These are phyloP conservation scores for Xenopus borealis DNA, from an alignment of 2,113 vertebrate genomes.

Conservation along the genomic window DNA sequence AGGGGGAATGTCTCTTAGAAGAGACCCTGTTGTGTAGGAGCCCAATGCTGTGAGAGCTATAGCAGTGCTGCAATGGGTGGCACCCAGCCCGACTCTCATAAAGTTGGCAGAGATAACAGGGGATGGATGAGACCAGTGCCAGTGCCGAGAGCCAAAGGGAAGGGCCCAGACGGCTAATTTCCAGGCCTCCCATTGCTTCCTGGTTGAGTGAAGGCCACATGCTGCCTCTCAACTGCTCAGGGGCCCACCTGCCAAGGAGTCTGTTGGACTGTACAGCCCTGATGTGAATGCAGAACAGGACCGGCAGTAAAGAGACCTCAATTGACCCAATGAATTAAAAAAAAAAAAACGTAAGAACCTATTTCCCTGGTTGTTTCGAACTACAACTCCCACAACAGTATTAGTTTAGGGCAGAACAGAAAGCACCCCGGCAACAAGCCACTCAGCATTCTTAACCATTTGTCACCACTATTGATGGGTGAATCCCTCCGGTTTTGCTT, in stretches of 20 bases:
- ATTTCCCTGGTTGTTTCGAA: no score
- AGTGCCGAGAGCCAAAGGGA: constrained; percentile 5
- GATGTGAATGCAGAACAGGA: not conserved
- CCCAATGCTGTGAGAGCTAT: constrained; percentile 50
- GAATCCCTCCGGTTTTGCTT: no score
- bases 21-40: constrained; percentile 52
- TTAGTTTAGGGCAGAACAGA: no score
- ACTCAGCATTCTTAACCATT: no score
- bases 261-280: not conserved
- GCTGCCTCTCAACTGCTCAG: not conserved
- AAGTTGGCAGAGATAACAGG: constrained; percentile 57
- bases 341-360: no score
- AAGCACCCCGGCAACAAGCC: no score
- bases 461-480: no score
- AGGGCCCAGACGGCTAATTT: constrained; percentile 3
- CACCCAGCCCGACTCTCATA: constrained; percentile 55
- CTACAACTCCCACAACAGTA: no score
- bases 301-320: not conserved
- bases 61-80: constrained; percentile 50
- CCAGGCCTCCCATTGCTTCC: constrained; percentile 16
- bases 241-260: not conserved
- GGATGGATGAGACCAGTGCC: constrained; percentile 53
- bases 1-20: no score
- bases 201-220: not conserved
- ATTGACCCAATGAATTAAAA: no score